Evolutionary conservation across 1,140 invertebrate genomes (phyloP), one percentile per base, ranked within the genome.

Genomic region (Cotesia typhae): DNA sequence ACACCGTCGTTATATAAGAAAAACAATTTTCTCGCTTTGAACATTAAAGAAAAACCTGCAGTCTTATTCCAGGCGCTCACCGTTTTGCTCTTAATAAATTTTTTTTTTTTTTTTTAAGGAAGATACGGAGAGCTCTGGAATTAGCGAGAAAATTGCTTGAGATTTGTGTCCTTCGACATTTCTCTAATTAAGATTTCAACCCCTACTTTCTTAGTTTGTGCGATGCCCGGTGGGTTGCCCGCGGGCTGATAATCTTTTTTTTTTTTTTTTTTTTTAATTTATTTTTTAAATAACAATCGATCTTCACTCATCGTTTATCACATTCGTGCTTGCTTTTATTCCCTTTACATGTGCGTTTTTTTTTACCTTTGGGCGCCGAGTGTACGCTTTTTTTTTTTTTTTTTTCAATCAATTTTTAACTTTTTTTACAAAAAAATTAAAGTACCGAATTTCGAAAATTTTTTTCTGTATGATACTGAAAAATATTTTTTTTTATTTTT

Each of bases 241-340:
- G 10, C 12, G n/a, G 7, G 51, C 4, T 4, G 20, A 17, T 52
- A 14, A 52, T 53, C 35, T 20, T 37, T 10, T 53, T 36, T 14
- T 55, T 37, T 14, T 55, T 55, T 67, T n/a, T 41, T 55, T 17
- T 17, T 17, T 17, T 14, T 14, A 36, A 55, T 37, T 67, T 36
- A 36, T 20, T 67, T 55, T 41, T 67, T 55, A 17, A 36, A n/a
- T 41, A 67, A 51, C 63, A 65, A 65, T 14, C 51, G 61, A 65
- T 70, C 60, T 51, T 70, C 68, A 70, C 57, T 63, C 68, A 70
- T 63, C 65, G 20, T 7, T 67, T 67, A 67, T 71, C 70, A 71
- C 60, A 65, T 71, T 71, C 70, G 37, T 71, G 60, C 61, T 71
- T 71, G 51, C 61, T 67, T 66, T 59, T 35, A 41, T 35, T 4